Base-by-base conservation (phyloP, 2,888 invertebrate species). In the Coelopa pilipes region DNA sequence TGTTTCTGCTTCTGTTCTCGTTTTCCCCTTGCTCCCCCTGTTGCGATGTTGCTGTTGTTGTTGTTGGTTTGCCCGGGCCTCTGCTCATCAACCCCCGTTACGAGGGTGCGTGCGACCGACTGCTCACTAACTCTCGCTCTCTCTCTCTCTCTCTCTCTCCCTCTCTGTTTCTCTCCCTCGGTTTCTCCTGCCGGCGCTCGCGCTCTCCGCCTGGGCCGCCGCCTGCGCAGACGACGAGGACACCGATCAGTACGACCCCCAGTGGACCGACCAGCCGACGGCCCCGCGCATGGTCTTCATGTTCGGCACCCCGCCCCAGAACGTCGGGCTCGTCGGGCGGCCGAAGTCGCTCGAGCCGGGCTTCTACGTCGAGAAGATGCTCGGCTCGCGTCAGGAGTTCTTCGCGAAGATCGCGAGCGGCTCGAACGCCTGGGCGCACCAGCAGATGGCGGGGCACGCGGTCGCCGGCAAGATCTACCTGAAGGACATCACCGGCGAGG, bases 211-310 rank as follows among this genome's bases (percentile, higher is more conserved):
- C 34, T 34, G 49, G 49, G 9, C 9, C 49, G 13, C 59, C n/a
- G 7, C 17, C 34, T 60, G 13, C 1, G 59, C 19, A 72, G 71
- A 65, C 59, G 45, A 55, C 77, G 82, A 79, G 55, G 79, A 79
- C 17, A 45, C 53, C 12, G 82, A 82, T 70, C 73, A 75, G 21
- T 82, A 78, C 66, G 83, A 81, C 68, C 82, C 82, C 10, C 76
- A 78, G 4, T 82, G 83, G 83, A 79, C 75, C 2, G 69, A 74
- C 13, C 74, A 77, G 12, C 77, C 76, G 45, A 72, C 70, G 1
- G 72, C 70, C 10, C 76, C 79, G 0, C 74, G 82, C 2, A 68
- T 78, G 13, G 74, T 81, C n/a, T 82, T 81, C 4, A 75, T 77
- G 59, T 82, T 81, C 46, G 63, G 75, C 17, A 76, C 76, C 2